A percentile compares a stretch with the other conserved stretches of the same genome.
Conservation (phyloP, 2,113 vertebrate genomes). For the Mesocricetus auratus region DNA sequence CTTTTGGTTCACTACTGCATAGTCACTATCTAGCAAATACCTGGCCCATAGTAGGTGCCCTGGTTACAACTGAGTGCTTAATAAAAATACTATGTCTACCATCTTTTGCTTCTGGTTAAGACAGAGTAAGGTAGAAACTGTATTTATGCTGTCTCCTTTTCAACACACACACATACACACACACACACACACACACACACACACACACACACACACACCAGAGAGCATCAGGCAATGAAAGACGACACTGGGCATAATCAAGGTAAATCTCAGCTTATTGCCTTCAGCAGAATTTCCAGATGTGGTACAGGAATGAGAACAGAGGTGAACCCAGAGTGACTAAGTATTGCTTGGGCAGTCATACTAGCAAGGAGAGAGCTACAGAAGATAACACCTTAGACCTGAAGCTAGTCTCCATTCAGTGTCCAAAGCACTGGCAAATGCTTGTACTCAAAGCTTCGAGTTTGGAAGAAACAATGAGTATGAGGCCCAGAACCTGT, state of each 20-base stretch:
- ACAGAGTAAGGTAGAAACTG: background rate
- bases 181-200: constrained; percentile 18
- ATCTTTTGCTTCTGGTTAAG: background rate
- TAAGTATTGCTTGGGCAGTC: background rate
- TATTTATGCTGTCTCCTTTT: constrained; percentile 1
- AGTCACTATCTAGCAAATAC: background rate
- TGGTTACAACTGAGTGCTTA: background rate
- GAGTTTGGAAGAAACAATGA: background rate
- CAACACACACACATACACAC: background rate
- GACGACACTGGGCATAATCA: background rate
- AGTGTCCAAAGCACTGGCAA: background rate
- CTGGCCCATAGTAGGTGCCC: background rate
- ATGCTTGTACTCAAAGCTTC: background rate
- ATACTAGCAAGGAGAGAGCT: background rate
- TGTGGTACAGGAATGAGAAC: background rate
- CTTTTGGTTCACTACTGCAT: background rate
- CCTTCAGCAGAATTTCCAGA: background rate
- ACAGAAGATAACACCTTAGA: background rate
- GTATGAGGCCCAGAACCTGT: background rate
- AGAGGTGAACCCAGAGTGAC: background rate
- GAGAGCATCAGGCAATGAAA: background rate
- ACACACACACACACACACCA: constrained; percentile 23
- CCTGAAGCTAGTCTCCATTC: background rate
- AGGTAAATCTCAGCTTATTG: background rate
- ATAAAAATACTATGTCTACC: background rate